These are phyloP conservation scores for Gambusia yucatana DNA, from an alignment of 2,797 vertebrate species.

Conservation along the genomic window DNA sequence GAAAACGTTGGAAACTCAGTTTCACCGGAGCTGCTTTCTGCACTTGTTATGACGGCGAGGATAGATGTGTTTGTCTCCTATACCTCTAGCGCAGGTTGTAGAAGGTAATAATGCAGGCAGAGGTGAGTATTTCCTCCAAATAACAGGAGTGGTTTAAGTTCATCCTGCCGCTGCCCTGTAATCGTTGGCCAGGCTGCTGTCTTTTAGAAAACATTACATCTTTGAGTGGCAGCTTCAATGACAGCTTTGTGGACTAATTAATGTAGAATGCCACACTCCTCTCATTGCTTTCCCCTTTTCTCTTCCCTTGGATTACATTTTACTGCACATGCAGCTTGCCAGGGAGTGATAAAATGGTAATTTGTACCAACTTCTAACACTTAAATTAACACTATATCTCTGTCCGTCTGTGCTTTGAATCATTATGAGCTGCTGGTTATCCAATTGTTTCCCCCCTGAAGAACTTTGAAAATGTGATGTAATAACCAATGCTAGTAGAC, in stretches of 20 bases:
- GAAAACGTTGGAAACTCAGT: constrained; percentile 16
- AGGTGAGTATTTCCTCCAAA: constrained; percentile 46
- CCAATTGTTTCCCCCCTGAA: constrained; percentile 20
- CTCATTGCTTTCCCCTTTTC: background rate
- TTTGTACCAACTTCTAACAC: constrained; percentile 40
- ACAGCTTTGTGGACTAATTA: constrained; percentile 20
- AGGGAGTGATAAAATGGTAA: constrained; percentile 42
- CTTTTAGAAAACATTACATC: constrained; percentile 29
- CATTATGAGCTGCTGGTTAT: constrained; percentile 40
- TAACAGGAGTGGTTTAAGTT: constrained; percentile 53
- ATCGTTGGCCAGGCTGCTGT: constrained; percentile 38
- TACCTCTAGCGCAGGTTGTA: constrained; percentile 18
- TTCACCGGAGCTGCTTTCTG: constrained; percentile 44
- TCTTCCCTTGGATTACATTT: constrained; percentile 25
- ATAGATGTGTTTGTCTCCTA: constrained; percentile 10
- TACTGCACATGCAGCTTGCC: constrained; percentile 31
- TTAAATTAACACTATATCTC: constrained; percentile 14
- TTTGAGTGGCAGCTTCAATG: constrained; percentile 26
- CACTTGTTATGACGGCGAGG: constrained; percentile 29
- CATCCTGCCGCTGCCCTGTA: constrained; percentile 35
- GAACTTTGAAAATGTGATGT: constrained; percentile 27
- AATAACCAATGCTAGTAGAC: constrained; percentile 29
- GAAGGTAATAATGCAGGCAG: constrained; percentile 20
- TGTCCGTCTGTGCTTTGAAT: constrained; percentile 24
- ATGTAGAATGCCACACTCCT: constrained; percentile 16